Conservation (phyloP, 2,888 invertebrate species). For the Patella pellucida region DNA sequence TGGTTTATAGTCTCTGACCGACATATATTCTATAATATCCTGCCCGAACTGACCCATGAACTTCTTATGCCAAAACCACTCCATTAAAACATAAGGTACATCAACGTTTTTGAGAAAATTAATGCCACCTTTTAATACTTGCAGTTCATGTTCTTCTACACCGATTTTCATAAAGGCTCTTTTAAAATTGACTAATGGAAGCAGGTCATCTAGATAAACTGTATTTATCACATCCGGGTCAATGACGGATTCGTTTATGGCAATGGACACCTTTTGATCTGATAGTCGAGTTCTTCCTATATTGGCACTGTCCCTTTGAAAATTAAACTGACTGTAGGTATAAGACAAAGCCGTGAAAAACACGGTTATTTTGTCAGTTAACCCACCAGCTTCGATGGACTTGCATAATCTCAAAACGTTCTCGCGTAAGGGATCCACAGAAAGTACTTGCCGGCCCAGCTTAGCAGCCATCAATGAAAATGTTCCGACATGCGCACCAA, state of each 20-base stretch:
- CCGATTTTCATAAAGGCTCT: neutral
- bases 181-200: neutral
- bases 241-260: neutral
- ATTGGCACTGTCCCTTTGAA: neutral
- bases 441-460: neutral
- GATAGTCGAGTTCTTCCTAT: neutral
- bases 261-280: neutral
- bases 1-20: neutral
- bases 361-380: neutral
- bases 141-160: neutral
- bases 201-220: neutral
- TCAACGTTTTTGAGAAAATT: neutral
- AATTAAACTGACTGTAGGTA: neutral
- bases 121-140: neutral
- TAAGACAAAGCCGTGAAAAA: neutral
- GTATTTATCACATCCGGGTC: neutral
- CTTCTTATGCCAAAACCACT: slow-evolving; percentile 7
- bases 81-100: neutral
- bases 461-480: neutral
- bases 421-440: neutral
- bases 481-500: neutral
- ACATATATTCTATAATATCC: neutral
- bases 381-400: neutral
- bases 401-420: neutral
- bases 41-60: neutral